A percentile compares a stretch with the other conserved stretches of the same genome.
Conservation (phyloP, 2,113 vertebrate species). For the Crotalus tigris region DNA sequence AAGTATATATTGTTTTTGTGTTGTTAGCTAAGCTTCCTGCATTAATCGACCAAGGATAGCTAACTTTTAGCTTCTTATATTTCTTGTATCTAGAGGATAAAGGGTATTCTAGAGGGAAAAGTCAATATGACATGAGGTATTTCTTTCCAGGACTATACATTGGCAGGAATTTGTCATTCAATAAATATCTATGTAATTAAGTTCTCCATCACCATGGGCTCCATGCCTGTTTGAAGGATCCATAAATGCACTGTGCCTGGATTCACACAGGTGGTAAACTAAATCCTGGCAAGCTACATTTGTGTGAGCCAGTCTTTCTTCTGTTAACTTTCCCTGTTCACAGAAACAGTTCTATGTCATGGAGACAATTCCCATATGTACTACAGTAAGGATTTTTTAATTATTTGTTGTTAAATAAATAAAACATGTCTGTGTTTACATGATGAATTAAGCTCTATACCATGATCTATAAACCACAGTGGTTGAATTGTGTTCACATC, state of each 20-base stretch:
- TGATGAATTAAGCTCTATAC: neutral
- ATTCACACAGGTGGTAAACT: neutral
- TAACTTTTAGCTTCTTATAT: neutral
- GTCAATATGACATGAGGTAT: neutral
- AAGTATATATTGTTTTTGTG: neutral
- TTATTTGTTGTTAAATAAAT: neutral
- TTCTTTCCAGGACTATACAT: neutral
- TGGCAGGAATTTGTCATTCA: neutral
- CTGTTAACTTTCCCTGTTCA: neutral
- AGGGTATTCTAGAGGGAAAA: neutral
- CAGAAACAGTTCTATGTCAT: neutral
- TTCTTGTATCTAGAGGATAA: neutral
- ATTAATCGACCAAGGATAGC: neutral
- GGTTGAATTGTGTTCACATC: neutral
- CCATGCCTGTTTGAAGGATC: neutral
- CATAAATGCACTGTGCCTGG: neutral
- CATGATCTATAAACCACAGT: neutral
- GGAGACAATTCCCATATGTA: neutral
- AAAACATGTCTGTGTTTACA: neutral
- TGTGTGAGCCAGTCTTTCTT: neutral
- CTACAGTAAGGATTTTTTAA: neutral
- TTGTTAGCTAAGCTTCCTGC: neutral
- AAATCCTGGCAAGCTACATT: neutral
- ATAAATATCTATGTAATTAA: neutral
- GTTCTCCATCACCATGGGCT: neutral